Percentiles rank a stretch among this genome's conserved stretches.
Evolutionary conservation across 2,888 invertebrate species (phyloP).

Genomic region (Rhagium mordax): DNA sequence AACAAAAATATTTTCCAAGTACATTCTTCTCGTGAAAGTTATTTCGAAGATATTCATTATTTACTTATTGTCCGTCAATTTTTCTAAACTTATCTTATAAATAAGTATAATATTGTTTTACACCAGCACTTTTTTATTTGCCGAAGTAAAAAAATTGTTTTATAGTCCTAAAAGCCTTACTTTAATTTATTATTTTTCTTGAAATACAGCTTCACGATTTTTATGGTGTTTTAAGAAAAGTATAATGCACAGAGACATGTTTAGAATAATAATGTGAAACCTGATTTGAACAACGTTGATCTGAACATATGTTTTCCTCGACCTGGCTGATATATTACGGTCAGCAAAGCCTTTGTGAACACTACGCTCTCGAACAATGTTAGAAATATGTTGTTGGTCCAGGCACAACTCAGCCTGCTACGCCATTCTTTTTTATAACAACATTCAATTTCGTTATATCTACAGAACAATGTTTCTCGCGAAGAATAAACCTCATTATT

Average conservation of each 20-base stretch:
- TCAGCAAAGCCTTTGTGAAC: conserved; percentile 43
- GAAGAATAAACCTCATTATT: conserved; percentile 22
- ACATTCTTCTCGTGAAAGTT: too few relatives aligned
- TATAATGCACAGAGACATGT: conserved; percentile 35
- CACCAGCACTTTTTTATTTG: not conserved
- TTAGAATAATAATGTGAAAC: conserved; percentile 48
- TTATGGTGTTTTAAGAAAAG: conserved; percentile 19
- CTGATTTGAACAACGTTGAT: conserved; percentile 50
- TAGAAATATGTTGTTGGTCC: conserved; percentile 42
- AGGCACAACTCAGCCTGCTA: not conserved
- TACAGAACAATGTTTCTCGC: conserved; percentile 17
- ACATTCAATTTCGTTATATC: conserved; percentile 6
- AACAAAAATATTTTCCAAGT: too few relatives aligned
- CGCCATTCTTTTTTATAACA: not conserved
- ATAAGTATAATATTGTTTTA: not conserved
- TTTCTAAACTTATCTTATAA: too few relatives aligned
- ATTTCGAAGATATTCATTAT: too few relatives aligned
- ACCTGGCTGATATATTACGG: conserved; percentile 53
- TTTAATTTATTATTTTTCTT: not conserved
- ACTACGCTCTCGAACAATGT: conserved; percentile 41
- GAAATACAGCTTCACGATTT: conserved; percentile 5
- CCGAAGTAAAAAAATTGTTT: too few relatives aligned
- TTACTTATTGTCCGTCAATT: too few relatives aligned
- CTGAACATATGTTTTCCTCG: conserved; percentile 52
- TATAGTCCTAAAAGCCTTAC: too few relatives aligned